A percentile compares a stretch with the other conserved stretches of the same genome.
Evolutionary conservation across 2,797 vertebrate genomes (phyloP).

Genomic region (Eulemur mongoz): DNA sequence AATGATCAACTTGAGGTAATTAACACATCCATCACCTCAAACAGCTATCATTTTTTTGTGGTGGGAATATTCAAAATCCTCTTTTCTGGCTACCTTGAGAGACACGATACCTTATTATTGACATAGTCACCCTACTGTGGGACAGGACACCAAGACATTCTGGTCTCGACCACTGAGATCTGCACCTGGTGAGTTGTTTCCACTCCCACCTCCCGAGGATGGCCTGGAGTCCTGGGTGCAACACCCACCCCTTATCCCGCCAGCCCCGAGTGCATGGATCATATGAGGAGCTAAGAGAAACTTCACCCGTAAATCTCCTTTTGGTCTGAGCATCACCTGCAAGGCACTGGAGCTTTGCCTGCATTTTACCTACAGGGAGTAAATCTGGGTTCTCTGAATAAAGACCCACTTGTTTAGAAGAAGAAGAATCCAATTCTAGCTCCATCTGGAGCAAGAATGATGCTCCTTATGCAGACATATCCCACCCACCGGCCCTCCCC

Average conservation of each 20-base stretch:
- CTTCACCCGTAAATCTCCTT: background rate
- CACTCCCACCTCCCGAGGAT: background rate
- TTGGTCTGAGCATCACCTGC: background rate
- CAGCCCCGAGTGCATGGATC: no score
- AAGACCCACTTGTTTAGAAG: background rate
- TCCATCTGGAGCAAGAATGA: background rate
- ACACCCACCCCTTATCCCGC: no score
- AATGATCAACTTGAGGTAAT: background rate
- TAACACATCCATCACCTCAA: background rate
- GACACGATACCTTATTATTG: background rate
- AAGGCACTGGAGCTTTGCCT: background rate
- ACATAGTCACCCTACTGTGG: background rate
- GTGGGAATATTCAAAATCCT: background rate
- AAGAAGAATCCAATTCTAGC: background rate
- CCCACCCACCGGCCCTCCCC: background rate
- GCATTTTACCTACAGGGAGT: background rate
- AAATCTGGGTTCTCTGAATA: background rate
- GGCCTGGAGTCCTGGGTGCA: rapidly evolving
- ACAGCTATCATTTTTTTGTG: no score
- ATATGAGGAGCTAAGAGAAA: rapidly evolving
- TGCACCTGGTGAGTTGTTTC: no score
- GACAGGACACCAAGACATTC: background rate
- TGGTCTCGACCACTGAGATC: background rate
- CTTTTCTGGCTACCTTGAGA: background rate
- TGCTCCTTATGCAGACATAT: background rate